A percentile compares a stretch with the other conserved stretches of the same genome.
phyloP scores from a whole-genome alignment of 1,140 invertebrate species.

The Oscheius sp. region DNA sequence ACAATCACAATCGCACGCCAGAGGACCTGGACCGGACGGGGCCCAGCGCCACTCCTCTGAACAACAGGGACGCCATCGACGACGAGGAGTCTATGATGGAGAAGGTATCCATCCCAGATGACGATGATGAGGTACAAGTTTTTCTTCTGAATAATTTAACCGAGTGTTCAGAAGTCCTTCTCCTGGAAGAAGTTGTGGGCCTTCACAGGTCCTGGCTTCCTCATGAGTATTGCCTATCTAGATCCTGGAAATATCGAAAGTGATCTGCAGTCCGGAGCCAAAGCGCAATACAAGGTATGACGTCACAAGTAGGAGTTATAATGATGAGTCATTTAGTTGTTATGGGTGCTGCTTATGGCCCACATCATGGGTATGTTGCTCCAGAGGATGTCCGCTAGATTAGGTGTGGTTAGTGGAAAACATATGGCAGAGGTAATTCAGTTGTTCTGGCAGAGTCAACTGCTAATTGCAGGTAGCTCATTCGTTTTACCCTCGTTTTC shows the following conservation, averaged over 20 bases:
- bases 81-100: background rate
- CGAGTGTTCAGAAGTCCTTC: constrained; percentile 62
- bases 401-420: constrained; percentile 72
- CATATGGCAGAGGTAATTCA: constrained; percentile 49
- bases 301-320: background rate
- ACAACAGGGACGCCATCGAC: background rate
- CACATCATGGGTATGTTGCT: constrained; percentile 81
- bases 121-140: background rate
- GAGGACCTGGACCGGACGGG: background rate
- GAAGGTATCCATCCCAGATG: constrained; percentile 4
- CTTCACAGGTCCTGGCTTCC: constrained; percentile 83
- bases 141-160: background rate
- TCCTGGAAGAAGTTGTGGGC: constrained; percentile 85
- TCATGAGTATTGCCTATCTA: constrained; percentile 87
- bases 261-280: constrained; percentile 74
- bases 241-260: constrained; percentile 90
- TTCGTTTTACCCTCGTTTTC: constrained; percentile 75
- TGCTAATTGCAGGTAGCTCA: constrained; percentile 62
- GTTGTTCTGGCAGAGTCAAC: background rate
- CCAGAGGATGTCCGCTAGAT: constrained; percentile 77
- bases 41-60: background rate
- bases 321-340: constrained; percentile 66
- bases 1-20: background rate
- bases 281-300: constrained; percentile 68
- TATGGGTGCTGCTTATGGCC: constrained; percentile 83